Evolutionary conservation across 2,113 vertebrate genomes (phyloP), one percentile per base, ranked within the genome.

Genomic region (Eulemur macaco): DNA sequence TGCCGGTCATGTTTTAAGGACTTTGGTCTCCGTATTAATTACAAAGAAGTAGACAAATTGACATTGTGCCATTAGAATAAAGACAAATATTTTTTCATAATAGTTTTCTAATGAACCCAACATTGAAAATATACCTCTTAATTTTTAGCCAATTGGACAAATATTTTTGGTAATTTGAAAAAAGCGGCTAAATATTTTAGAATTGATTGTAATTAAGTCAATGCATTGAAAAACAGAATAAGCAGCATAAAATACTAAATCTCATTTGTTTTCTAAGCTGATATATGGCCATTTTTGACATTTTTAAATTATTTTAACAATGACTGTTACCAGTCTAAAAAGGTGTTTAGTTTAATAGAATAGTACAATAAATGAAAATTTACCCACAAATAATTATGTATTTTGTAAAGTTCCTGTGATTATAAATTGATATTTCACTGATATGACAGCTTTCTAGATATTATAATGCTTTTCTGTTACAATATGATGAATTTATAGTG

Each of bases 91-190:
- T 95, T 97, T 94, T 50, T 63, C 31, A 31, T 69, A 42, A 60
- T 68, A 52, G 17, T 92, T 95, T 96, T 71, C 29, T 85, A 94
- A 91, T 94, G 60, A 95, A 63, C 74, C 9, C 63, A 89, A 34
- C 34, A 64, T 71, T 17, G 25, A 95, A 96, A 96, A 88, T 94
- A 83, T 29, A 77, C 5, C 25, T 63, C 29, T 94, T 84, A 91
- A 68, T 86, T 91, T 97, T 97, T 93, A 89, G 60, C 37, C 47
- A 96, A 90, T 52, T 87, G 42, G 69, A 76, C 71, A 86, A 77
- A 76, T 77, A 56, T 87, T 95, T 90, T 91, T 89, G n/a, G 20
- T 87, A 88, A 74, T 94, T 95, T 84, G 52, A 54, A 68, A 87
- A 92, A 86, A 63, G 54, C 81, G 31, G 2, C 71, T 94, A 91